Evolutionary conservation across 2,888 invertebrate genomes (phyloP).

Genomic region (Gymnoscelis rufifasciata): DNA sequence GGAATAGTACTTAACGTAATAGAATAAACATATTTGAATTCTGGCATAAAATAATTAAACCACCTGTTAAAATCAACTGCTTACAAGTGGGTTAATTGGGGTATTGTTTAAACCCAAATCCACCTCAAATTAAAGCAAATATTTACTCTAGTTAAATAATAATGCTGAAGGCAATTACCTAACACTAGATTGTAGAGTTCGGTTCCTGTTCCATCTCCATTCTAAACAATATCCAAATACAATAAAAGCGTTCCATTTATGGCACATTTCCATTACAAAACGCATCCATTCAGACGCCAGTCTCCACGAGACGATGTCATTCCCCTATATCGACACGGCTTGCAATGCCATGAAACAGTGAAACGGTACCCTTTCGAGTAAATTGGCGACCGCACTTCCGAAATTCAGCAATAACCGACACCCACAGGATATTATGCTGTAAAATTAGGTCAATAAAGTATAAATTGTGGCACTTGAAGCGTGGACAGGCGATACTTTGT

Average conservation of each 20-base stretch:
- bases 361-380: constrained; percentile 27
- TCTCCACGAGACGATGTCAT: constrained; percentile 17
- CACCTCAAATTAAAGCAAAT: too few relatives aligned
- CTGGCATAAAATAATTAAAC: too few relatives aligned
- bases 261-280: constrained; percentile 14
- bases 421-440: constrained; percentile 14
- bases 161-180: too few relatives aligned
- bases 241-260: not conserved
- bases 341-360: constrained; percentile 26
- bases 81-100: too few relatives aligned
- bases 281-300: constrained; percentile 8
- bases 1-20: too few relatives aligned
- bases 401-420: constrained; percentile 22
- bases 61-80: too few relatives aligned
- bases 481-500: constrained; percentile 4
- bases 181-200: too few relatives aligned
- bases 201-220: not conserved
- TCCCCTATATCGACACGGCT: constrained; percentile 20
- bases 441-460: constrained; percentile 15
- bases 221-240: not conserved
- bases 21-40: too few relatives aligned
- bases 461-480: constrained; percentile 5
- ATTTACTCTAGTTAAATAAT: too few relatives aligned
- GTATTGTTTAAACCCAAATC: too few relatives aligned
- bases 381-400: constrained; percentile 29